Evolutionary conservation across 2,797 vertebrate genomes (phyloP), one percentile per base, ranked within the genome.

Genomic region (Austrolebias charrua): DNA sequence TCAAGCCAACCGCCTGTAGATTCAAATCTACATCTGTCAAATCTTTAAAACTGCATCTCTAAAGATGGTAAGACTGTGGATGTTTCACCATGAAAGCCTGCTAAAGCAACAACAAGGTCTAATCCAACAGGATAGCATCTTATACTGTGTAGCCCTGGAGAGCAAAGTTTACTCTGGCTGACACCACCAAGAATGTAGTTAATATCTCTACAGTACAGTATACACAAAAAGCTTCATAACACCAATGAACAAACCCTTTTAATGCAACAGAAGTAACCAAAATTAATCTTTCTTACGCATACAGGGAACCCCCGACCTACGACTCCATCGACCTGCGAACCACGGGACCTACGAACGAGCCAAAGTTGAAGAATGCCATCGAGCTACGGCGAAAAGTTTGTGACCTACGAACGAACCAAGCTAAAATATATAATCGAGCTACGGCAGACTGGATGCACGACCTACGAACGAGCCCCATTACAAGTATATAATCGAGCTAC

Each of bases 71-170:
- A 78, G 53, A 65, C 71, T 42, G 53, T 9, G 10, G 63, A 49
- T 46, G 57, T 65, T 18, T 86, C 75, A 2, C 80, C 60, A 78
- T 67, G 72, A 75, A 83, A 83, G 83, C 75, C 24, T 48, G 63
- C 70, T 83, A 82, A 86, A 53, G 60, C n/a, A 69, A 76, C 71
- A 81, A 82, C 59, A 68, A 16, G 45, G 31, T 59, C 29, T 86
- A 89, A 90, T 82, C 83, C 75, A 12, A 13, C 31, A 56, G 63
- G 63, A 55, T 50, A 48, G 55, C 38, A 64, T 65, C 60, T 68
- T 64, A 60, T 20, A 67, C 60, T 70, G 52, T 1, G 52, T 14
- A 54, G 61, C 66, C 54, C 58, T 47, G 63, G 72, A 55, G 56
- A 68, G 66, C 43, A 58, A 48, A 61, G 66, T 63, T 56, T 76